Conservation (phyloP, 2,113 vertebrate genomes). For the Esox niger region DNA sequence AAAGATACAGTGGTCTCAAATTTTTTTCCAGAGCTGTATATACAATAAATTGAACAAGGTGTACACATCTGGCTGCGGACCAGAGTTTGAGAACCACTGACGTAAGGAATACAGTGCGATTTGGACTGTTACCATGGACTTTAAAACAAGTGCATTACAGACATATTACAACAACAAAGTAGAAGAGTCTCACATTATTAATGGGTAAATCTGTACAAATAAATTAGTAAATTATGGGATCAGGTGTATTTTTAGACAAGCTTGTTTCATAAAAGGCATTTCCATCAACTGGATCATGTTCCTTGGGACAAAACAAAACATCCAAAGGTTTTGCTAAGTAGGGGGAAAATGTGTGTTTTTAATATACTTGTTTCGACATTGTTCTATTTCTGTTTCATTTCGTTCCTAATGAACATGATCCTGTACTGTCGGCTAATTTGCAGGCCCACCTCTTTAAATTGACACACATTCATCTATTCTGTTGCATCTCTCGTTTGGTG, state of each 20-base stretch:
- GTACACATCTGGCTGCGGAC: no score
- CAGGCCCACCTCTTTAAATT: conserved; percentile 27
- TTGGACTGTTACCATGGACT: not conserved
- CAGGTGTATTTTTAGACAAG: conserved; percentile 8
- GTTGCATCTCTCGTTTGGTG: conserved; percentile 8
- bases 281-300: conserved; percentile 11
- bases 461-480: conserved; percentile 32
- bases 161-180: not conserved
- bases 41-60: no score
- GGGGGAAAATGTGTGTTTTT: no score
- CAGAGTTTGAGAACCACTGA: no score
- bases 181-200: conserved; percentile 13
- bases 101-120: no score
- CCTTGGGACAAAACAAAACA: no score
- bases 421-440: conserved; percentile 14
- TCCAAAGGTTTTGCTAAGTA: no score
- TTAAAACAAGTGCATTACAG: conserved; percentile 1
- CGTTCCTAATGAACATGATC: no score
- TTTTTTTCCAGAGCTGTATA: no score
- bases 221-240: not conserved
- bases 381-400: no score
- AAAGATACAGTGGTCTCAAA: no score
- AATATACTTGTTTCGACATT: no score
- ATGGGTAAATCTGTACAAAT: conserved; percentile 4
- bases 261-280: conserved; percentile 38